A percentile compares a stretch with the other conserved stretches of the same genome.
phyloP scores from a whole-genome alignment of 2,113 vertebrate species.

The Hypanus sabinus region DNA sequence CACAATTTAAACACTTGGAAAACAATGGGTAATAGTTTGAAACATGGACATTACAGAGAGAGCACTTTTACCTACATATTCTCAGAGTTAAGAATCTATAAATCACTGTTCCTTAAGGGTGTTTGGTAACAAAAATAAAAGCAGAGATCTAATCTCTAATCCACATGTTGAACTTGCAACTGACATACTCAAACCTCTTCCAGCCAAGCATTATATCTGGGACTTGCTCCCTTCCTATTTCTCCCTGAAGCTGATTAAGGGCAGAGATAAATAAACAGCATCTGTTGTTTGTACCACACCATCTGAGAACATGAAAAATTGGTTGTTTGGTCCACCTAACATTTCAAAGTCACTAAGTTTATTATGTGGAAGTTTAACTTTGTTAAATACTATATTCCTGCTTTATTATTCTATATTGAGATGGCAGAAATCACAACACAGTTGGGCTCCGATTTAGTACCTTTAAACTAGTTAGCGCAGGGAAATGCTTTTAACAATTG shows the following conservation, averaged over 20 bases:
- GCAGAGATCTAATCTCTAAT: background rate
- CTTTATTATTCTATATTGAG: background rate
- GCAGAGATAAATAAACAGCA: background rate
- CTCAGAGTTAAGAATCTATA: background rate
- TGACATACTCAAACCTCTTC: background rate
- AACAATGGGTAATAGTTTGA: background rate
- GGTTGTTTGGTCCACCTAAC: background rate
- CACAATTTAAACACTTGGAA: background rate
- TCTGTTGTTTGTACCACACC: background rate
- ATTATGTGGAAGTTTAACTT: background rate
- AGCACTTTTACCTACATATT: background rate
- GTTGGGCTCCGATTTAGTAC: background rate
- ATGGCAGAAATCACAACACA: background rate
- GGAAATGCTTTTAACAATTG: background rate
- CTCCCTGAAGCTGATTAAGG: background rate
- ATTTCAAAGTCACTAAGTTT: background rate
- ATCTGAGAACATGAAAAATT: background rate
- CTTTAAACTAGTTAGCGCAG: background rate
- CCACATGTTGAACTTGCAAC: background rate
- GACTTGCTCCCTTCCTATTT: background rate
- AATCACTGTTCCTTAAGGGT: background rate
- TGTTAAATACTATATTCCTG: background rate
- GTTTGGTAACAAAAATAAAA: background rate
- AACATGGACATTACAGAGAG: background rate
- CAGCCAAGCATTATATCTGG: background rate